Evolutionary conservation across 2,888 invertebrate genomes (phyloP).

Genomic region (Troilus luridus): DNA sequence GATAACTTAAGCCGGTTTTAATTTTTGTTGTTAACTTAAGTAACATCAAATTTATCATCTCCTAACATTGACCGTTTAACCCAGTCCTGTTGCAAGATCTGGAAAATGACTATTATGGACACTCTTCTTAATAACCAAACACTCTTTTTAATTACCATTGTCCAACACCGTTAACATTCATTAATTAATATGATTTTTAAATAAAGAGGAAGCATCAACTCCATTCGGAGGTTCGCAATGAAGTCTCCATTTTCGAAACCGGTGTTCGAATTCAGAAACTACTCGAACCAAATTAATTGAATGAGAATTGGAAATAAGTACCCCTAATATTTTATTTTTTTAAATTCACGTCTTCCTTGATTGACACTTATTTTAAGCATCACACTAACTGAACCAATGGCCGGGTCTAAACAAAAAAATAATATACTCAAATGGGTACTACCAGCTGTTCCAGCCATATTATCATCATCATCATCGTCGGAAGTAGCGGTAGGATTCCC

Average conservation of each 20-base stretch:
- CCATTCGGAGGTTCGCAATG: too few species aligned
- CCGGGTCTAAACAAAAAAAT: not conserved
- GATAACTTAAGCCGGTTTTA: not conserved
- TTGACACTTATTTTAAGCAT: not conserved
- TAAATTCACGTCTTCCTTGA: not conserved
- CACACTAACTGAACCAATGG: not conserved
- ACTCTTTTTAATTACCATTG: not conserved
- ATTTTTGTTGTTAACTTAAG: not conserved
- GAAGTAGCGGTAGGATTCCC: not conserved
- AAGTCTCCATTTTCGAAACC: too few species aligned
- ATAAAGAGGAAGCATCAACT: not conserved
- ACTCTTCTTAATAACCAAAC: not conserved
- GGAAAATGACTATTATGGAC: not conserved
- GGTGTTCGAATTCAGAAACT: too few species aligned
- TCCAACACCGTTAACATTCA: not conserved
- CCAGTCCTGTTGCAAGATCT: not conserved
- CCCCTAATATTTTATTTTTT: not conserved
- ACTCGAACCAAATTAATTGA: too few species aligned
- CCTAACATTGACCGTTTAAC: not conserved
- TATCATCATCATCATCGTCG: conserved; percentile 28
- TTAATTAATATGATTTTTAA: not conserved
- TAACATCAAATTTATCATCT: not conserved
- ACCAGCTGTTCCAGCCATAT: not conserved
- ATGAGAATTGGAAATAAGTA: too few species aligned
- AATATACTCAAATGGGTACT: not conserved